Evolutionary conservation across 1,140 invertebrate species (phyloP), one percentile per base, ranked within the genome.

Genomic region (Spodoptera frugiperda): DNA sequence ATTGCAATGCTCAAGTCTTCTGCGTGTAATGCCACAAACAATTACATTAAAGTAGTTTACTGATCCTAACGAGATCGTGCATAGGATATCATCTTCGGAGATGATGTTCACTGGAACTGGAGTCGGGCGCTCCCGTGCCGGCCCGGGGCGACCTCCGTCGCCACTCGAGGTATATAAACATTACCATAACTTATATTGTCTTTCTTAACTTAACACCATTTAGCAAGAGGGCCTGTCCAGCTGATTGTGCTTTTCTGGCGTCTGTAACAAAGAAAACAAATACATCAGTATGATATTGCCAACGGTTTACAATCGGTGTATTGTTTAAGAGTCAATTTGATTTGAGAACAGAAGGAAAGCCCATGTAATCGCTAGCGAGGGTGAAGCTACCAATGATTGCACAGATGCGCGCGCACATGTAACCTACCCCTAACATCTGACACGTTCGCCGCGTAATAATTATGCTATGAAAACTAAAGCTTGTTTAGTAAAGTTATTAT

Each of bases 1-100:
- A 93, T 93, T 91, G 91, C 87, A 89, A 91, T 89, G 89, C 86
- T 87, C 82, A 84, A 91, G 89, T 91, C 89, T 89, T 89, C 84
- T 83, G 83, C 80, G 84, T 77, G 78, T 93, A 92, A 94, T 94
- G 92, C 92, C 92, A 93, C 91, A 85, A 88, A 88, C 86, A 91
- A 89, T 87, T 91, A 88, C 82, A 89, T 89, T 86, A 88, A 89
- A 79, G 78, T 84, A 86, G 77, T 86, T 86, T 88, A 90, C 89
- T 93, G 91, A 93, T 93, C 91, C 80, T 91, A 94, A 93, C 92
- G 92, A 94, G 92, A 93, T 94, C 92, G 89, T 85, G 81, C 83
- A 87, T 94, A 94, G 92, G 92, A 94, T 89, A 90, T 92, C 92
- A 91, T 94, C 91, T 77, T 61, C 82, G 82, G n/a, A n/a, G 90